Conservation (phyloP, 2,113 vertebrate genomes). For the Chlorocebus sabaeus region DNA sequence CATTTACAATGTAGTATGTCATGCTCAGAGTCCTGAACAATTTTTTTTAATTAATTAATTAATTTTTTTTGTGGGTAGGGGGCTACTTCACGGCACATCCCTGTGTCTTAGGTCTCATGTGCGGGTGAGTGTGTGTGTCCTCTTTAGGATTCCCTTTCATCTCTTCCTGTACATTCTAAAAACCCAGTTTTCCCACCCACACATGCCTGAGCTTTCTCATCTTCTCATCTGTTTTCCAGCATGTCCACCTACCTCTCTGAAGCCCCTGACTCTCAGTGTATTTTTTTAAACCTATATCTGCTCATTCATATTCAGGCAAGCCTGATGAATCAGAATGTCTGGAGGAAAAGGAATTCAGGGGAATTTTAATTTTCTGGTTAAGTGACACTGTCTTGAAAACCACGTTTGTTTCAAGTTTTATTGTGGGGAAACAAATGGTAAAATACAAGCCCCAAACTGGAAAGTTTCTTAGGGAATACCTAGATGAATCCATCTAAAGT, state of each 20-base stretch:
- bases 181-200: constrained; percentile 53
- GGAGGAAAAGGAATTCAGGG: not conserved
- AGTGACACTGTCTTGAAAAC: constrained; percentile 23
- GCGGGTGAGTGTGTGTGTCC: not conserved
- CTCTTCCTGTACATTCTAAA: constrained; percentile 63
- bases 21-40: not conserved
- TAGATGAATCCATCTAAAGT: not conserved
- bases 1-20: not conserved
- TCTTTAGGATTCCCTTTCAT: constrained; percentile 68
- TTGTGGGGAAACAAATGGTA: not conserved
- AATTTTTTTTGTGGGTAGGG: too few species aligned
- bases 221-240: constrained; percentile 22
- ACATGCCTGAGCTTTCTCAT: constrained; percentile 30
- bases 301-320: constrained; percentile 29
- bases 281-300: not conserved
- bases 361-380: constrained; percentile 57
- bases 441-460: not conserved
- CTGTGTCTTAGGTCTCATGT: not conserved
- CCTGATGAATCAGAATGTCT: not conserved
- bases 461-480: not conserved
- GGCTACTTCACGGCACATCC: not conserved
- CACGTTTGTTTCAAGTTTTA: constrained; percentile 37
- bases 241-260: not conserved
- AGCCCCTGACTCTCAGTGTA: not conserved
- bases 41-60: not conserved